Base-by-base conservation (phyloP, 2,113 vertebrate species). In the Scortum barcoo region DNA sequence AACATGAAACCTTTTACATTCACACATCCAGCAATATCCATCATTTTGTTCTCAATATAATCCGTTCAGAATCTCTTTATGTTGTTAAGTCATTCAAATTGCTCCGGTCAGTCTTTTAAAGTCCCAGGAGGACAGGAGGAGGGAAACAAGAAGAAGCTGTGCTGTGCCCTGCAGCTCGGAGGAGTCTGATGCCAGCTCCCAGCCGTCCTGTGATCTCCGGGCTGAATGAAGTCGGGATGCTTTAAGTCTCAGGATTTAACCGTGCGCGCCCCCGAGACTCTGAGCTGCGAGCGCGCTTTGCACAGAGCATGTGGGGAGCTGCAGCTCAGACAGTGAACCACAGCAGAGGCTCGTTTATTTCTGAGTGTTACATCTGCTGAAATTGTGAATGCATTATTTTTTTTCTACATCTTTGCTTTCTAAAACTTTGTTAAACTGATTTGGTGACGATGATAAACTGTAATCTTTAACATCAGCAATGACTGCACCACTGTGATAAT, bases 201-300 rank as follows among this genome's bases (percentile, higher is more conserved):
- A 40, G 53, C 56, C 24, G 71, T 60, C 72, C 73, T 84, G 72
- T 79, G 89, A 87, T 81, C 89, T 84, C 81, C 48, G 66, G 60
- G 48, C 44, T 90, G 87, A 93, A 89, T 93, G 88, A 85, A 88
- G 78, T 58, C 63, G 58, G 54, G 85, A 90, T 62, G 83, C 91
- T 69, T 73, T 61, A 80, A 78, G 84, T 88, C 86, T 74, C 80
- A 83, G 85, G 76, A 90, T 90, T 88, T 87, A 91, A 20, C 78
- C 42, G 56, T 50, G 91, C 92, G 89, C 92, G 92, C 19, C 12
- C 75, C 78, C 88, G 89, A 2, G 67, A 17, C 61, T 20, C 57
- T 22, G 6, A 14, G 22, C 46, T 19, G 66, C 1, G 86, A 62
- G 76, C 88, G 89, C 88, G 91, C 92, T 70, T 74, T 56, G 38